These are phyloP conservation scores for Capitulum mitella DNA, from an alignment of 2,888 invertebrate species.

Conservation along the genomic window DNA sequence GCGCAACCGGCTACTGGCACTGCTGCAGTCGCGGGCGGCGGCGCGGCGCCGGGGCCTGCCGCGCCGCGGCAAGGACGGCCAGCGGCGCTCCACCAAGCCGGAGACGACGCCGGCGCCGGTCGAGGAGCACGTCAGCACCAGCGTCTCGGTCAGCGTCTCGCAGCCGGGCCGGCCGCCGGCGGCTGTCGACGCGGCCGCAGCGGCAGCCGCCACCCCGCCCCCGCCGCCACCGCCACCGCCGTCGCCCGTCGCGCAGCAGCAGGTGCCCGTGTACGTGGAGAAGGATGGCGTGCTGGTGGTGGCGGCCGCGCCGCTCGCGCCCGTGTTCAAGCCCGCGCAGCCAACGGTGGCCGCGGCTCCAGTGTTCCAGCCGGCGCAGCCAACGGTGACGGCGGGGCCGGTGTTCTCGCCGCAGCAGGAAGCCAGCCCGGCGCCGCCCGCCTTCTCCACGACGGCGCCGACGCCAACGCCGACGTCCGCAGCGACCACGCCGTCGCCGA, in stretches of 20 bases:
- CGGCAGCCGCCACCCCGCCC: not conserved
- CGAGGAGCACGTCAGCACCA: constrained; percentile 4
- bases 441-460: not conserved
- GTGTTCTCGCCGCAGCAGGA: not conserved
- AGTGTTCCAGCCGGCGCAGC: no score
- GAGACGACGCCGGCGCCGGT: not conserved
- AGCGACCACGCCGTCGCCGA: not conserved
- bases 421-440: not conserved
- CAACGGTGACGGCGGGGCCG: not conserved
- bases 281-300: constrained; percentile 18
- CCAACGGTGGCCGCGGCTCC: not conserved
- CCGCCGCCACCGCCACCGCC: not conserved
- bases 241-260: not conserved
- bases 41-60: not conserved
- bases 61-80: not conserved
- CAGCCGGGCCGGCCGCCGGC: not conserved
- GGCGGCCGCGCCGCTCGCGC: not conserved
- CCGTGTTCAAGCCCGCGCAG: not conserved
- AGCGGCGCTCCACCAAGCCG: not conserved
- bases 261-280: constrained; percentile 14
- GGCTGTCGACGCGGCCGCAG: not conserved
- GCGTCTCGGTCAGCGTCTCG: not conserved
- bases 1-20: not conserved
- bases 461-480: not conserved
- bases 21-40: not conserved